A percentile compares a stretch with the other conserved stretches of the same genome.
phyloP scores from a whole-genome alignment of 2,113 vertebrate genomes.

The Chitala chitala region DNA sequence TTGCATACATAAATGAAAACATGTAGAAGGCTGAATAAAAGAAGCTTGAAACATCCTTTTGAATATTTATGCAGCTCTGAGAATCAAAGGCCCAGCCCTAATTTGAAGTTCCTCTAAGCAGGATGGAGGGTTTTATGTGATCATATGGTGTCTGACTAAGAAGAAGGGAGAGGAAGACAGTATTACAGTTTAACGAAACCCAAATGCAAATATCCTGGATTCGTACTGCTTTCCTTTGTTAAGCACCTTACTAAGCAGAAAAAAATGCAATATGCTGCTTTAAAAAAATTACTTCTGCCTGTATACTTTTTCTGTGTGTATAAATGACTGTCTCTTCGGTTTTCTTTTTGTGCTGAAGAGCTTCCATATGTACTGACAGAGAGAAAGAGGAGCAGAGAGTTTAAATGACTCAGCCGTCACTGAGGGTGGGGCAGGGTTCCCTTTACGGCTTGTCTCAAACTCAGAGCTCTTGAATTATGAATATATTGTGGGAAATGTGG shows the following conservation, averaged over 20 bases:
- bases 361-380: too few species aligned
- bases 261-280: too few species aligned
- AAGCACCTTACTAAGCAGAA: not conserved
- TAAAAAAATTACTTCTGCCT: too few species aligned
- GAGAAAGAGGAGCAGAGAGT: not conserved
- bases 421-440: not conserved
- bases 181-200: not conserved
- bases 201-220: not conserved
- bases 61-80: slow-evolving; percentile 15
- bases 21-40: not conserved
- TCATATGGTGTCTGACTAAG: not conserved
- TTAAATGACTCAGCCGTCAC: not conserved
- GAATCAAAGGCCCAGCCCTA: slow-evolving; percentile 9
- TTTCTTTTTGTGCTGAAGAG: too few species aligned
- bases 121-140: not conserved
- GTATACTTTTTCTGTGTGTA: too few species aligned
- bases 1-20: not conserved
- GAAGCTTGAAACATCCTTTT: not conserved
- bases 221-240: not conserved
- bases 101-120: not conserved
- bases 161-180: not conserved
- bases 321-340: too few species aligned
- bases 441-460: not conserved
- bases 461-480: not conserved
- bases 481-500: not conserved